Evolutionary conservation across 2,888 invertebrate genomes (phyloP).

Genomic region (Chrysolina americana): DNA sequence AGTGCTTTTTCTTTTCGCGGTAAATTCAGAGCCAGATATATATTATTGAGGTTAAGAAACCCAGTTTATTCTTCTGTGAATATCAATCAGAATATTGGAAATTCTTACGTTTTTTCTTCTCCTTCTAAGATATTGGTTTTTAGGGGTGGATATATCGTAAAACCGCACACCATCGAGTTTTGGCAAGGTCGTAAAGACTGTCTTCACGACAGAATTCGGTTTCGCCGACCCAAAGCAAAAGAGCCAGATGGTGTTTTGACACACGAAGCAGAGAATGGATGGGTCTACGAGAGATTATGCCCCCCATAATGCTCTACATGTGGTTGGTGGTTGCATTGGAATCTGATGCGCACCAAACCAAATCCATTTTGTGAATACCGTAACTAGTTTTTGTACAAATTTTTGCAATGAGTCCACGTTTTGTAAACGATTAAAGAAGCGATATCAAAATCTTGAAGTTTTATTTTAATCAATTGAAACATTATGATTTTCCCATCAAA

Average conservation of each 20-base stretch:
- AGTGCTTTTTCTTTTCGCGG: no score
- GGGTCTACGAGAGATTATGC: constrained; percentile 89
- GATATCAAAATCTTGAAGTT: not conserved
- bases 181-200: constrained; percentile 98
- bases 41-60: no score
- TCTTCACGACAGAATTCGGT: constrained; percentile 94
- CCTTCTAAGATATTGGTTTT: not conserved
- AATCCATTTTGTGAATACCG: not conserved
- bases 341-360: not conserved
- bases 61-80: no score
- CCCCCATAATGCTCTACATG: not conserved
- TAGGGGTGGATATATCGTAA: constrained; percentile 92
- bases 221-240: constrained; percentile 77
- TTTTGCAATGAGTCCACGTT: not conserved
- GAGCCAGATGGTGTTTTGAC: constrained; percentile 76
- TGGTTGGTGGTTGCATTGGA: not conserved
- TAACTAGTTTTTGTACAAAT: not conserved
- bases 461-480: not conserved
- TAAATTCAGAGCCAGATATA: no score
- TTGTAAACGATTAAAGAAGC: not conserved
- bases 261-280: constrained; percentile 85
- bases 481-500: no score
- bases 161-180: constrained; percentile 89
- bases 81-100: not conserved
- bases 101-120: not conserved